These are phyloP conservation scores for Drosophila recens DNA, from an alignment of 2,888 invertebrate species.

Conservation along the genomic window DNA sequence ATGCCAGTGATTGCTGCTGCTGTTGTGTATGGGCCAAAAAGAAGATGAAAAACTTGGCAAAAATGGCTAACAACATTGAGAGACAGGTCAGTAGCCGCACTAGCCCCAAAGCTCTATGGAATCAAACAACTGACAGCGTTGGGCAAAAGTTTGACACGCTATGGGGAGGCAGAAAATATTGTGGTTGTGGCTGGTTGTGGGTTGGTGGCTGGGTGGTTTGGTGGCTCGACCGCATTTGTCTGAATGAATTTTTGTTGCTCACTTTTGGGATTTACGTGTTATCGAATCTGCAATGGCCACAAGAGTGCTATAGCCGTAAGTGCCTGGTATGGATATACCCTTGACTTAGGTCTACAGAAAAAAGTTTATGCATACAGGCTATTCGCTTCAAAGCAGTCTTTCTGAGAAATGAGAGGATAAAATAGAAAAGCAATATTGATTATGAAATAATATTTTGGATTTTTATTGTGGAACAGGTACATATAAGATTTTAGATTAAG, in stretches of 20 bases:
- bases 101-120: constrained; percentile 34
- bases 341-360: background rate
- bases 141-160: constrained; percentile 46
- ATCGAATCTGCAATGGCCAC: constrained; percentile 13
- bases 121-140: constrained; percentile 44
- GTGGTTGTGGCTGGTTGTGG: background rate
- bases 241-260: constrained; percentile 15
- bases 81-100: constrained; percentile 43
- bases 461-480: no score
- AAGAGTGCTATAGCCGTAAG: background rate
- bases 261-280: constrained; percentile 36
- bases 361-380: background rate
- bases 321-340: constrained; percentile 3
- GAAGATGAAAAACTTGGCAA: constrained; percentile 9
- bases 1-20: constrained; percentile 38
- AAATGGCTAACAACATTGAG: constrained; percentile 13
- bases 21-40: constrained; percentile 20
- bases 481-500: no score
- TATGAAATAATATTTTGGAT: no score
- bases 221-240: constrained; percentile 17
- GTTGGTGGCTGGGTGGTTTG: constrained; percentile 10
- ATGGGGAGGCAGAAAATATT: constrained; percentile 21
- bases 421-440: background rate
- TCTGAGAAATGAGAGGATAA: background rate
- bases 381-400: background rate